These are phyloP conservation scores for Physocephala rufipes DNA, from an alignment of 2,888 invertebrate genomes.

Conservation along the genomic window DNA sequence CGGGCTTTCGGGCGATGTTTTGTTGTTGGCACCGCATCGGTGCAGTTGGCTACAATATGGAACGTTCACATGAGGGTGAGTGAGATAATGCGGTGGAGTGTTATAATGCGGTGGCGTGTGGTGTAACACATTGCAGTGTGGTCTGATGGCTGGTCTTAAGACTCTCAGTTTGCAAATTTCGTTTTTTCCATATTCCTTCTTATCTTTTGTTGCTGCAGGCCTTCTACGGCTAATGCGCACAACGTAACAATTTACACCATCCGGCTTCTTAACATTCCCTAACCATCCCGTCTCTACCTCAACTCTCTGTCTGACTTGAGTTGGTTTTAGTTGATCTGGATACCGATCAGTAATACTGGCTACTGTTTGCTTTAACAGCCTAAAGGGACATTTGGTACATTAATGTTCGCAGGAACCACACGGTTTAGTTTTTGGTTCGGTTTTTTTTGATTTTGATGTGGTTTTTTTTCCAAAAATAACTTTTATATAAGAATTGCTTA, in stretches of 20 bases:
- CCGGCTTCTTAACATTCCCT: slow-evolving; percentile 32
- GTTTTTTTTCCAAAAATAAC: background rate
- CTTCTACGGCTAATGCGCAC: background rate
- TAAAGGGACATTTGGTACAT: slow-evolving; percentile 45
- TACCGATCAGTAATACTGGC: slow-evolving; percentile 12
- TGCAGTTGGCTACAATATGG: background rate
- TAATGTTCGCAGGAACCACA: slow-evolving; percentile 40
- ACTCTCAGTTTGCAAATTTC: slow-evolving; percentile 49
- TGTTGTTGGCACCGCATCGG: background rate
- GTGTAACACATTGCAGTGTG: too few species aligned
- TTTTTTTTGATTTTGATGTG: slow-evolving; percentile 31
- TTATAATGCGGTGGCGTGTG: too few species aligned
- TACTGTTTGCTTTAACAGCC: slow-evolving; percentile 42
- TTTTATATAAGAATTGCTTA: slow-evolving; percentile 35
- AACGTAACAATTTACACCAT: slow-evolving; percentile 42
- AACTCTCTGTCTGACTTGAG: background rate
- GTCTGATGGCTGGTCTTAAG: slow-evolving; percentile 4
- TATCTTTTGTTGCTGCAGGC: slow-evolving; percentile 45
- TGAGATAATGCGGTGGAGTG: too few species aligned
- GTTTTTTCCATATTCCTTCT: slow-evolving; percentile 31
- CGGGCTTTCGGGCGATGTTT: too few species aligned
- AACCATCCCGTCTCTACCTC: background rate
- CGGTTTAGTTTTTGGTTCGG: slow-evolving; percentile 15
- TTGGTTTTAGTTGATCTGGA: slow-evolving; percentile 16
- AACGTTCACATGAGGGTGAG: too few species aligned